Evolutionary conservation across 2,113 vertebrate species (phyloP).

Genomic region (Oncorhynchus keta): DNA sequence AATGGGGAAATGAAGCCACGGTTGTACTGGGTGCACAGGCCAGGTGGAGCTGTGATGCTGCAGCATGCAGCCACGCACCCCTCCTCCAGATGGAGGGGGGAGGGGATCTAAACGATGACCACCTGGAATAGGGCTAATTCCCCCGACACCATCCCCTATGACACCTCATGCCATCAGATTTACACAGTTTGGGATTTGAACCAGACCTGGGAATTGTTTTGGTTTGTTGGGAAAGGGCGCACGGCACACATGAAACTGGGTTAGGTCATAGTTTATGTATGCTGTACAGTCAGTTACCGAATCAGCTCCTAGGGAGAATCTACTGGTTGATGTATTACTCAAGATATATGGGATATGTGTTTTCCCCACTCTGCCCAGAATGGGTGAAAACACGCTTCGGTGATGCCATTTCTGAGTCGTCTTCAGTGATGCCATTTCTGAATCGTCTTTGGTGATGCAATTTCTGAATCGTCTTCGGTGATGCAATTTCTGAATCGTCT

Average conservation of each 20-base stretch:
- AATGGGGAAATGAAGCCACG: constrained; percentile 17
- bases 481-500: too few relatives aligned
- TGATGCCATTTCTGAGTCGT: too few relatives aligned
- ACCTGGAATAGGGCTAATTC: constrained; percentile 67
- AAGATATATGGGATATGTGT: constrained; percentile 5
- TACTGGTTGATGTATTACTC: constrained; percentile 20
- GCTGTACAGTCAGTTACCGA: not conserved
- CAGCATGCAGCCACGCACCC: too few relatives aligned
- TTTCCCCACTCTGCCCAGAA: too few relatives aligned
- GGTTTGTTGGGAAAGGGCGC: constrained; percentile 17
- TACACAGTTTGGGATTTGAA: constrained; percentile 60
- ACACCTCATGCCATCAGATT: constrained; percentile 51
- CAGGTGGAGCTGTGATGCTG: constrained; percentile 1
- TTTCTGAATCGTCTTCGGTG: too few relatives aligned
- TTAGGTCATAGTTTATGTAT: constrained; percentile 26
- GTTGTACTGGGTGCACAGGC: not conserved
- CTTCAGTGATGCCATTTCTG: too few relatives aligned
- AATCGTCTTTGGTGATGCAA: too few relatives aligned
- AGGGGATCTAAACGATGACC: constrained; percentile 61
- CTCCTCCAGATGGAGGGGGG: too few relatives aligned
- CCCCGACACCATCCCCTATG: constrained; percentile 40
- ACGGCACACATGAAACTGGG: constrained; percentile 16
- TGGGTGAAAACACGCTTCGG: too few relatives aligned
- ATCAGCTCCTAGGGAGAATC: not conserved
- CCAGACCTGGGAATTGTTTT: constrained; percentile 38